phyloP scores from a whole-genome alignment of 2,797 vertebrate genomes.

The Pantherophis vulpinus region DNA sequence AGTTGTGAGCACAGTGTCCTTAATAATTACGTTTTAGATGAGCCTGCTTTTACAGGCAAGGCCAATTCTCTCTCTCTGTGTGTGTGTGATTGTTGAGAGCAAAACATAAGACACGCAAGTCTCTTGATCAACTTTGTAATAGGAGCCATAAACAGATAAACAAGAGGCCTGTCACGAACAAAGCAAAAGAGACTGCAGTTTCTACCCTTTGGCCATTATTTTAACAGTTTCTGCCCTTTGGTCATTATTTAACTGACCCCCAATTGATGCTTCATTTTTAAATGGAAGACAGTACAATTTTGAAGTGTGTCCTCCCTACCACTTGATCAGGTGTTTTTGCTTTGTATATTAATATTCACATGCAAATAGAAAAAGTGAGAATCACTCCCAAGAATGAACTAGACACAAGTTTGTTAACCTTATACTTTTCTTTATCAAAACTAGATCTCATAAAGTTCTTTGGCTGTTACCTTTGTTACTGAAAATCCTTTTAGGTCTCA shows the following conservation, averaged over 20 bases:
- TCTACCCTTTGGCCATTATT: background rate
- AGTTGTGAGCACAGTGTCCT: background rate
- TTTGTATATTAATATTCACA: slow-evolving; percentile 5
- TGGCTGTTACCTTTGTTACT: slow-evolving; percentile 31
- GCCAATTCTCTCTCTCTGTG: background rate
- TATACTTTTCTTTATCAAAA: slow-evolving; percentile 22
- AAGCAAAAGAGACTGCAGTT: background rate
- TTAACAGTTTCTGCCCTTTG: background rate
- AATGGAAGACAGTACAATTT: background rate
- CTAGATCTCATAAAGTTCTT: slow-evolving; percentile 39
- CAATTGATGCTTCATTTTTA: background rate
- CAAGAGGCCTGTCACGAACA: background rate
- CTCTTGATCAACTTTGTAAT: background rate
- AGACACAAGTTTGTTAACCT: slow-evolving; percentile 44
- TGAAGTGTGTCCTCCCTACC: background rate
- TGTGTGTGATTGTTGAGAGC: background rate
- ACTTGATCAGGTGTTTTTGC: background rate
- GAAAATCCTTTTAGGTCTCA: slow-evolving; percentile 41
- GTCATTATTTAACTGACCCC: background rate
- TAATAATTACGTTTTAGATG: background rate
- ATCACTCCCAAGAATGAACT: background rate
- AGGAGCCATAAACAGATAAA: background rate
- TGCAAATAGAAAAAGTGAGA: slow-evolving; percentile 3
- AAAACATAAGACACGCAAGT: background rate
- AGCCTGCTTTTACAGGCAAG: background rate